Evolutionary conservation across 2,888 invertebrate genomes (phyloP).

Genomic region (Lasius fuliginosus): DNA sequence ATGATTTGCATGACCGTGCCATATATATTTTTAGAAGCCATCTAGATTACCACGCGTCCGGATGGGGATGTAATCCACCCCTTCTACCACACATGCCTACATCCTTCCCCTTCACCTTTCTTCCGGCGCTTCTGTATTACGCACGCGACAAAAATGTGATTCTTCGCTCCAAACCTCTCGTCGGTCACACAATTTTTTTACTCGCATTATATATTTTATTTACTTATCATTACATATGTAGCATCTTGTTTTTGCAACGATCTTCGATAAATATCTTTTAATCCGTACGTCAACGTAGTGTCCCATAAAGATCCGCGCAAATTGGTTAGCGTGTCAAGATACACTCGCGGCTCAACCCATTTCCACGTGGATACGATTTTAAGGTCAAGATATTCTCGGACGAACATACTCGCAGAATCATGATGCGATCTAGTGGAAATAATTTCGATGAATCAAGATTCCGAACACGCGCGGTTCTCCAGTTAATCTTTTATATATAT

Average conservation of each 20-base stretch:
- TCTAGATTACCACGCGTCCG: constrained; percentile 78
- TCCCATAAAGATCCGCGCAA: constrained; percentile 19
- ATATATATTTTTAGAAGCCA: constrained; percentile 83
- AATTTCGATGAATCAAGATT: constrained; percentile 7
- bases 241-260: neutral
- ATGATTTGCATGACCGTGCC: constrained; percentile 83
- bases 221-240: neutral
- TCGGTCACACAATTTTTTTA: neutral
- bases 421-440: neutral
- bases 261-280: neutral
- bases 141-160: constrained; percentile 47
- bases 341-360: neutral
- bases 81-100: constrained; percentile 6
- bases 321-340: constrained; percentile 41
- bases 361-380: constrained; percentile 24
- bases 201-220: neutral
- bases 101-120: constrained; percentile 31
- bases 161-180: constrained; percentile 15
- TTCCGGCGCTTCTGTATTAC: neutral
- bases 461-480: neutral
- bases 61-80: constrained; percentile 50
- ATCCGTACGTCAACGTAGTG: neutral
- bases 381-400: constrained; percentile 49
- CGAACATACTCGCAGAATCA: neutral
- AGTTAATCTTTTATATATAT: neutral